Evolutionary conservation across 2,797 vertebrate genomes (phyloP).

Genomic region (Sebastes kiyomatsui): DNA sequence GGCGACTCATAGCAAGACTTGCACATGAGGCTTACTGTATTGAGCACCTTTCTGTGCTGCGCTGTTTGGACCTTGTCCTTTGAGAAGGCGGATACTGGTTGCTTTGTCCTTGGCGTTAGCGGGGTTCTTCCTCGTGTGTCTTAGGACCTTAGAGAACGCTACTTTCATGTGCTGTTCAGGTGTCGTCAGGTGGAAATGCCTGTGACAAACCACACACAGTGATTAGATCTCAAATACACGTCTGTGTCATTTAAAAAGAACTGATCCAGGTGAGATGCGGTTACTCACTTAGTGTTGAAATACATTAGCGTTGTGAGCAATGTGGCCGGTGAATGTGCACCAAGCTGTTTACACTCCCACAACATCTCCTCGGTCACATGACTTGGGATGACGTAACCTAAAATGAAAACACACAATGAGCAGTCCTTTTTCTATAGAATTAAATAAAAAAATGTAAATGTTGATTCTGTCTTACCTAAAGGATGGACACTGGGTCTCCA

Average conservation of each 20-base stretch:
- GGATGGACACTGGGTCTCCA: conserved; percentile 94
- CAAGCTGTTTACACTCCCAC: conserved; percentile 99
- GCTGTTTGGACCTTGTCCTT: conserved; percentile 90
- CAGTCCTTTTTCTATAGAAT: background rate
- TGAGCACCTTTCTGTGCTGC: conserved; percentile 92
- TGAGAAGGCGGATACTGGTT: conserved; percentile 97
- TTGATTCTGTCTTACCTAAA: conserved; percentile 85
- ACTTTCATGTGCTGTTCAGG: conserved; percentile 99
- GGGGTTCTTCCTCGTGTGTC: conserved; percentile 98
- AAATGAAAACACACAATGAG: background rate
- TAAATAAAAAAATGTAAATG: background rate
- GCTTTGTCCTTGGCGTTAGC: conserved; percentile 98
- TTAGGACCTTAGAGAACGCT: conserved; percentile 97
- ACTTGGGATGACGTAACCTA: conserved; percentile 97
- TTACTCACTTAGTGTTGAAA: conserved; percentile 99
- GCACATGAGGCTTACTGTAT: background rate
- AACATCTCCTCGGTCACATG: conserved; percentile 99
- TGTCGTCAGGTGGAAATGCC: conserved; percentile 95
- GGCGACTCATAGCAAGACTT: background rate
- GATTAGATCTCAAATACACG: background rate
- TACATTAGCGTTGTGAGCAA: conserved; percentile 99
- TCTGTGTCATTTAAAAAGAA: background rate
- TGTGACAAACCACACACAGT: conserved; percentile 54
- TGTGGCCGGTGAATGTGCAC: conserved; percentile 97
- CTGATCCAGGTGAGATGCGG: background rate